Evolutionary conservation across 1,140 invertebrate species (phyloP).

Genomic region (Hylaeus volcanicus): DNA sequence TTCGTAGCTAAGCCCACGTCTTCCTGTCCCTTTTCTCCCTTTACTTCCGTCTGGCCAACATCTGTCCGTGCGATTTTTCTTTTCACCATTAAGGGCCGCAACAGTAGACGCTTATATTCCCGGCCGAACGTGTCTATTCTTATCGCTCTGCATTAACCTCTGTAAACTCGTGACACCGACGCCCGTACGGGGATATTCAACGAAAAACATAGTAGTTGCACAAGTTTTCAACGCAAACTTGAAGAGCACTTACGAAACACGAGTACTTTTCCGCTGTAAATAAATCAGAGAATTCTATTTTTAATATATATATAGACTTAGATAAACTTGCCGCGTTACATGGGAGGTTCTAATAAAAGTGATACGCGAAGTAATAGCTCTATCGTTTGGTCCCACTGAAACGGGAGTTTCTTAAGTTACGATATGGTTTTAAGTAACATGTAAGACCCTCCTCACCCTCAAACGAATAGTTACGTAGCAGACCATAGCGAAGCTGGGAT

Average conservation of each 20-base stretch:
- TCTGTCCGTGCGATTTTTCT: constrained; percentile 20
- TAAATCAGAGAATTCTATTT: not conserved
- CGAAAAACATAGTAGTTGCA: constrained; percentile 4
- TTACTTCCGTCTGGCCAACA: constrained; percentile 23
- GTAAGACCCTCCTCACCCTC: no score
- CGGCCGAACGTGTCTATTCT: not conserved
- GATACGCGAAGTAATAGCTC: no score
- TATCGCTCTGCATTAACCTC: constrained; percentile 2
- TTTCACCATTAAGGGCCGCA: not conserved
- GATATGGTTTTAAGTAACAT: no score
- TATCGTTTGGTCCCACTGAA: no score
- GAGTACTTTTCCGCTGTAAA: not conserved
- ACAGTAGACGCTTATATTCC: no score
- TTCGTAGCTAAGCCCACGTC: constrained; percentile 32
- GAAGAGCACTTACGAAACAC: not conserved
- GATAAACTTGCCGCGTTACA: not conserved
- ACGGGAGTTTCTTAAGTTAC: no score
- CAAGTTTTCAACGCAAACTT: constrained; percentile 1
- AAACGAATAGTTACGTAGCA: no score
- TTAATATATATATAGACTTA: not conserved
- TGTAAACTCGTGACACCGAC: not conserved
- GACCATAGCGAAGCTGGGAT: no score
- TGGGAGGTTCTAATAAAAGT: not conserved
- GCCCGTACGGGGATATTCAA: not conserved
- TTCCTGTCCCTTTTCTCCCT: constrained; percentile 18